Conservation (phyloP, 2,113 vertebrate genomes). For the Sinocyclocheilus anophthalmus region DNA sequence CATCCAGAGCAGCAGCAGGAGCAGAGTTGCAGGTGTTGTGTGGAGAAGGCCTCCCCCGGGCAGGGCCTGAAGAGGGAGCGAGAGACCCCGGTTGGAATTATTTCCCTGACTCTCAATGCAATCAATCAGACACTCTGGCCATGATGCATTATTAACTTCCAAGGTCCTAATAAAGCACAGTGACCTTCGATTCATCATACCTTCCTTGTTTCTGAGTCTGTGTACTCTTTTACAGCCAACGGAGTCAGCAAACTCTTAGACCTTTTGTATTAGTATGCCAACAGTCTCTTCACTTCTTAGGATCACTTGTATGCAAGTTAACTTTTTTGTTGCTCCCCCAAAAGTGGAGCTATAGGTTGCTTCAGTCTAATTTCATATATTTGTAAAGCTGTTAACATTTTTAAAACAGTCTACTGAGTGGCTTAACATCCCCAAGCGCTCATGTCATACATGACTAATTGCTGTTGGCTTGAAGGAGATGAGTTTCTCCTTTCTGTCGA, state of each 20-base stretch:
- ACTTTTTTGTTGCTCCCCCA: slow-evolving; percentile 3
- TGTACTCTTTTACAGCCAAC: background rate
- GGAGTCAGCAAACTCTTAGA: slow-evolving; percentile 29
- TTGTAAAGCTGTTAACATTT: slow-evolving; percentile 39
- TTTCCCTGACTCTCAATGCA: slow-evolving; percentile 63
- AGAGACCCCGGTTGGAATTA: slow-evolving; percentile 60
- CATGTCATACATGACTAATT: slow-evolving; percentile 56
- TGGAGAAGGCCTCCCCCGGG: slow-evolving; percentile 55
- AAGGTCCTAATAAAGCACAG: slow-evolving; percentile 65
- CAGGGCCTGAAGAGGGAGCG: slow-evolving; percentile 58
- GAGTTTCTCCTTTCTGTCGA: slow-evolving; percentile 40
- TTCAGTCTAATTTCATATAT: slow-evolving; percentile 50
- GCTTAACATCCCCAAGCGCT: slow-evolving; percentile 45
- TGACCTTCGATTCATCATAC: slow-evolving; percentile 64
- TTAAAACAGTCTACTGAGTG: slow-evolving; percentile 35
- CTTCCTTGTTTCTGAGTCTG: slow-evolving; percentile 35
- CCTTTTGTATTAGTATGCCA: slow-evolving; percentile 31
- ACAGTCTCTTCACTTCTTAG: slow-evolving; percentile 35
- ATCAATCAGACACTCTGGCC: slow-evolving; percentile 73
- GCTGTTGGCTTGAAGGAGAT: slow-evolving; percentile 36
- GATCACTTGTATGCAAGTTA: slow-evolving; percentile 36
- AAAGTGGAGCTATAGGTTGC: slow-evolving; percentile 10
- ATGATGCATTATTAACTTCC: slow-evolving; percentile 71
- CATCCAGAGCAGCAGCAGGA: slow-evolving; percentile 58
- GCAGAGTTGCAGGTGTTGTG: slow-evolving; percentile 72